A percentile compares a stretch with the other conserved stretches of the same genome.
Conservation (phyloP, 2,797 vertebrate genomes). For the Argya squamiceps region DNA sequence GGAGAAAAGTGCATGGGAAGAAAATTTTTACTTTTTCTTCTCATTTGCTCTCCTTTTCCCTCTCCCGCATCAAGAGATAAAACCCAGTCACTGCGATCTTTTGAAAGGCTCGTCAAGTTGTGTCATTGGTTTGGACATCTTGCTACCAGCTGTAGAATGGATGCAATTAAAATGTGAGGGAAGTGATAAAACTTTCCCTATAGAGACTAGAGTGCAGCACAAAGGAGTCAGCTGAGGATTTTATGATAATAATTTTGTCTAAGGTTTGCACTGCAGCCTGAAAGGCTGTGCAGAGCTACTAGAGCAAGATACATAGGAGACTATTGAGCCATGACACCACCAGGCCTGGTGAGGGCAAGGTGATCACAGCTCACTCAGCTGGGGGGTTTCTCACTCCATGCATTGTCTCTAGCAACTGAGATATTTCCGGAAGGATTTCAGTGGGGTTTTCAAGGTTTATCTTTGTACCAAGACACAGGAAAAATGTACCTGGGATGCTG, state of each 20-base stretch:
- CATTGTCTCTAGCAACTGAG: rapidly evolving
- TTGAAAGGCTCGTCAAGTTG: background rate
- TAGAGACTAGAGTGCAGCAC: background rate
- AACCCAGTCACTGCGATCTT: background rate
- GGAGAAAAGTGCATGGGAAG: background rate
- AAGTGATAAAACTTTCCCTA: slow-evolving; percentile 26
- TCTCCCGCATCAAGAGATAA: background rate
- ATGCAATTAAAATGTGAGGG: slow-evolving; percentile 16
- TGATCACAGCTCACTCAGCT: background rate
- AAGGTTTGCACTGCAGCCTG: background rate
- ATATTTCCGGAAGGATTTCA: background rate
- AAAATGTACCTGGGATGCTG: background rate
- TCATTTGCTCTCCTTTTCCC: background rate
- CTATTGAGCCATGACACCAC: background rate
- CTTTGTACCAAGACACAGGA: background rate
- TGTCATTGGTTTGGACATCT: slow-evolving; percentile 19
- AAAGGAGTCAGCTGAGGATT: background rate
- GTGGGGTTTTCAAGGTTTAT: background rate
- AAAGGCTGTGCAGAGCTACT: background rate
- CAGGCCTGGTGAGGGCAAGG: background rate
- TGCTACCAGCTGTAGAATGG: slow-evolving; percentile 35
- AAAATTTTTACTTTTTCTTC: background rate
- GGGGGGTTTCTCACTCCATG: background rate
- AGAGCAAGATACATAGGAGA: background rate
- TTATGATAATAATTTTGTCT: slow-evolving; percentile 13